Conservation (phyloP, 2,888 invertebrate genomes). For the Drosophila fungiperda region DNA sequence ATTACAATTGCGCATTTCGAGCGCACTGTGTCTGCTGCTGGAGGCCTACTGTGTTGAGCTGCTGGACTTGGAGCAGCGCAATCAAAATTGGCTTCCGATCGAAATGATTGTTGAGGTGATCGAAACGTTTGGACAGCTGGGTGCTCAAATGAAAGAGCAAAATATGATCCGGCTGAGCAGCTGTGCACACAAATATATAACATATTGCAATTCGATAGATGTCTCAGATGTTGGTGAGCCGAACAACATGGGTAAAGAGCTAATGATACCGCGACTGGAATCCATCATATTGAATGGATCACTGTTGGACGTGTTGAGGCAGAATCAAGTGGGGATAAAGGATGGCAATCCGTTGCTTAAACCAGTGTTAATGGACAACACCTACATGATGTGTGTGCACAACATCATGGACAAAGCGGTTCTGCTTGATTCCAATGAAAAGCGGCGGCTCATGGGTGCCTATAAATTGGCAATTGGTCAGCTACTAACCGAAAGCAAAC, state of each 20-base stretch:
- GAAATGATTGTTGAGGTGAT: constrained; percentile 49
- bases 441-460: constrained; percentile 27
- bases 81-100: constrained; percentile 45
- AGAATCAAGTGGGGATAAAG: background rate
- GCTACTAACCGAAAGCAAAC: background rate
- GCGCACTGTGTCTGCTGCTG: constrained; percentile 65
- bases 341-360: constrained; percentile 19
- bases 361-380: constrained; percentile 59
- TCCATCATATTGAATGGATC: constrained; percentile 69
- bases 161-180: constrained; percentile 41
- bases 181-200: constrained; percentile 37
- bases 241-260: constrained; percentile 8
- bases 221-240: background rate
- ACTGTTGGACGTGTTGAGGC: constrained; percentile 52
- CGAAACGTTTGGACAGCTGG: constrained; percentile 31
- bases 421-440: constrained; percentile 20
- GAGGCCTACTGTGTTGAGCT: constrained; percentile 50
- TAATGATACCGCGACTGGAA: constrained; percentile 70
- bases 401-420: background rate
- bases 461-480: constrained; percentile 41
- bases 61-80: constrained; percentile 20
- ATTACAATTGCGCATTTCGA: constrained; percentile 64
- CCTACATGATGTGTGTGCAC: constrained; percentile 45
- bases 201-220: constrained; percentile 27
- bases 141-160: constrained; percentile 16